phyloP scores from a whole-genome alignment of 2,113 vertebrate species.

The Regulus satrapa region DNA sequence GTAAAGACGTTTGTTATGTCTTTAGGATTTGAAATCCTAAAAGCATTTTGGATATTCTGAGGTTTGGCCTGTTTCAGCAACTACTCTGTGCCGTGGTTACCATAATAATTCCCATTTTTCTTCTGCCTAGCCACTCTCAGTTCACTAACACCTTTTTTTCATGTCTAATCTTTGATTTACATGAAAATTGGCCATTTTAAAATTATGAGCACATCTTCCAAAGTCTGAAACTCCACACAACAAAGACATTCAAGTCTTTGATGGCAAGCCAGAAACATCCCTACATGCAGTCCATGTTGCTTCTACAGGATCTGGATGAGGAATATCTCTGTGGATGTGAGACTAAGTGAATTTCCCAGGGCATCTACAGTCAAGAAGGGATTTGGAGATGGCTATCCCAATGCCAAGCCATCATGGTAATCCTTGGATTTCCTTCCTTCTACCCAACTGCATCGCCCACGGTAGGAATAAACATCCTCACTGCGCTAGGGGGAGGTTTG shows the following conservation, averaged over 20 bases:
- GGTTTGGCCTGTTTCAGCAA: neutral
- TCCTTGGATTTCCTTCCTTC: neutral
- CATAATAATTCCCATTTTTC: neutral
- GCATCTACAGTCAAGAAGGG: neutral
- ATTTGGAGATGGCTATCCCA: neutral
- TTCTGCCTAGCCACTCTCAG: neutral
- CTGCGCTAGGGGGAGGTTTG: neutral
- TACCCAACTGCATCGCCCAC: neutral
- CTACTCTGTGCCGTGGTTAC: fast-evolving
- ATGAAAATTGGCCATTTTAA: neutral
- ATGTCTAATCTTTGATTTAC: neutral
- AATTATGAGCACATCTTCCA: neutral
- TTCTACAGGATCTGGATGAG: neutral
- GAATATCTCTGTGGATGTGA: neutral
- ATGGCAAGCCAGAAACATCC: neutral
- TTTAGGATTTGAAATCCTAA: too few relatives aligned
- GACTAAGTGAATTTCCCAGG: neutral
- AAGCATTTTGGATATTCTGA: neutral
- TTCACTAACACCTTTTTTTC: neutral
- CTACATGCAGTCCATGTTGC: neutral
- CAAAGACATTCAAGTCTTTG: neutral
- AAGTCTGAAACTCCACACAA: neutral
- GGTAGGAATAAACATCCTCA: neutral
- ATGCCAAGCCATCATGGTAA: neutral
- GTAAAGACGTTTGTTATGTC: neutral